Evolutionary conservation across 1,140 invertebrate species (phyloP).

Genomic region (Anastrepha ludens): DNA sequence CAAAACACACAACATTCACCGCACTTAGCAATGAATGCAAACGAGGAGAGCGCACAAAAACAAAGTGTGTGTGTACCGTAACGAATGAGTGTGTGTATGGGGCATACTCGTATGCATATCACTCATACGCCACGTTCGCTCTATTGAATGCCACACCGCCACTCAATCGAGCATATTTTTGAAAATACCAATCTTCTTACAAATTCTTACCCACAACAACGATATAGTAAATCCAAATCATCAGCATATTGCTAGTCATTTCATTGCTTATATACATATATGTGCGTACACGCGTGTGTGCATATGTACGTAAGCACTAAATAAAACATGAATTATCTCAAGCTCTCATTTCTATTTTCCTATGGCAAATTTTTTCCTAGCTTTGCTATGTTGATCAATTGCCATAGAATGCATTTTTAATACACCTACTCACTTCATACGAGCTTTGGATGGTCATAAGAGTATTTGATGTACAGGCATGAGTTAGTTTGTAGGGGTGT

Average conservation of each 20-base stretch:
- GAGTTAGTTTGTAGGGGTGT: neutral
- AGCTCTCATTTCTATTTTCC: neutral
- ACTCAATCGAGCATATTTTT: neutral
- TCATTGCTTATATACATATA: neutral
- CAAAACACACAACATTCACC: neutral
- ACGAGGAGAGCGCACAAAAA: neutral
- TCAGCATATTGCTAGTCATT: neutral
- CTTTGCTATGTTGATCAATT: neutral
- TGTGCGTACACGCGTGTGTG: neutral
- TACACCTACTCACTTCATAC: neutral
- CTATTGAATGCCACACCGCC: neutral
- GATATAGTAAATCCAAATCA: neutral
- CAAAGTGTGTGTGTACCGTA: neutral
- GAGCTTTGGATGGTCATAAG: neutral
- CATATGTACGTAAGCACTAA: too few species aligned
- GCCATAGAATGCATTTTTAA: neutral
- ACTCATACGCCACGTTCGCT: neutral
- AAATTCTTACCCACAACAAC: neutral
- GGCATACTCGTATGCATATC: neutral
- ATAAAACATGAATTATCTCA: neutral
- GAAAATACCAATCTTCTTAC: neutral
- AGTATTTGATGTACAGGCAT: neutral
- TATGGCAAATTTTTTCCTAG: neutral
- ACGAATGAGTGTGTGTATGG: too few species aligned
- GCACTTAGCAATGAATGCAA: neutral